phyloP scores from a whole-genome alignment of 2,797 vertebrate genomes.

The Sternarchorhynchus goeldii region DNA sequence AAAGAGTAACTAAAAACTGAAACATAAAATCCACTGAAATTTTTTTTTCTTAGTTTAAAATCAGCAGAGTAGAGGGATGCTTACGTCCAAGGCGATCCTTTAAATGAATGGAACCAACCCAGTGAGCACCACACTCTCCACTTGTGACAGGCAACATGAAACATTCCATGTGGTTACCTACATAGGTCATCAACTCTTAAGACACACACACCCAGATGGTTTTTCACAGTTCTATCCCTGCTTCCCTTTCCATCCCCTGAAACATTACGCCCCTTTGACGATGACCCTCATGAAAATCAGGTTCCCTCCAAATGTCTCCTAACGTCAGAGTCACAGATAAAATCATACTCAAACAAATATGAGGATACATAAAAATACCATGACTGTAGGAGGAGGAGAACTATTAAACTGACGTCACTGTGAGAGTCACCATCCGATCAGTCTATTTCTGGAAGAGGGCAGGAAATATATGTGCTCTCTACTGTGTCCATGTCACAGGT shows the following conservation, averaged over 20 bases:
- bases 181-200: constrained; percentile 36
- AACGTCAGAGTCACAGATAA: not conserved
- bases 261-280: constrained; percentile 22
- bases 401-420: constrained; percentile 22
- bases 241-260: not conserved
- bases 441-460: constrained; percentile 5
- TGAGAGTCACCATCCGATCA: not conserved
- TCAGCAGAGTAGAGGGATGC: not conserved
- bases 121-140: not conserved
- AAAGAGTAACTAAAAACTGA: too few species aligned
- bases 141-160: constrained; percentile 3
- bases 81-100: not conserved
- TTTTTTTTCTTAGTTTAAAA: not conserved
- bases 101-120: not conserved
- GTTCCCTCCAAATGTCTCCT: constrained; percentile 28
- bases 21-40: not conserved
- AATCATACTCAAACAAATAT: not conserved
- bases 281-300: constrained; percentile 17
- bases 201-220: constrained; percentile 33
- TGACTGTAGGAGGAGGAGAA: constrained; percentile 15
- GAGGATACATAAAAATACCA: not conserved
- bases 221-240: constrained; percentile 23
- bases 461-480: not conserved
- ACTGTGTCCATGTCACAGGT: constrained; percentile 22
- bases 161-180: constrained; percentile 38